Percentiles rank a stretch among this genome's conserved stretches.
phyloP scores from a whole-genome alignment of 2,797 vertebrate species.

The Chloroceryle amazona region DNA sequence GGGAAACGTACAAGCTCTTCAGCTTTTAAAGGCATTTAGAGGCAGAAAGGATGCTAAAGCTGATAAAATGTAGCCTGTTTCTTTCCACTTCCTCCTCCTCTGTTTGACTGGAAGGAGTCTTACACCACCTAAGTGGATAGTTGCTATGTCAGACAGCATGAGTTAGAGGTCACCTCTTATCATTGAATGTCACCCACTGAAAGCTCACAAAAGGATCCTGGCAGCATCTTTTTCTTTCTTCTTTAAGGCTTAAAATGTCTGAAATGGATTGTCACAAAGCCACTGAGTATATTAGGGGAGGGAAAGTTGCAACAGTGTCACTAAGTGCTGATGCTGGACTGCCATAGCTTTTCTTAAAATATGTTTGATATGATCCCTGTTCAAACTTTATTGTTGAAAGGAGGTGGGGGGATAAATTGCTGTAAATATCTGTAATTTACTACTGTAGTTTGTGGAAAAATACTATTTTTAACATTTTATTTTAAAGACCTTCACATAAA shows the following conservation, averaged over 20 bases:
- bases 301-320: not conserved
- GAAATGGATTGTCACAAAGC: not conserved
- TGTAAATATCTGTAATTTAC: not conserved
- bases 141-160: not conserved
- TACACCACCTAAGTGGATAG: not conserved
- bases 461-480: not conserved
- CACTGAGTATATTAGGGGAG: not conserved
- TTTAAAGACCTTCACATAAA: not conserved
- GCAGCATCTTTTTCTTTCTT: not conserved
- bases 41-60: not conserved
- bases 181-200: not conserved
- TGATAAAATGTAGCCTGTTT: not conserved
- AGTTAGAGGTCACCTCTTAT: not conserved
- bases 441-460: not conserved
- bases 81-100: not conserved
- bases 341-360: not conserved
- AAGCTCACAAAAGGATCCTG: not conserved
- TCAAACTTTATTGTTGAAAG: not conserved
- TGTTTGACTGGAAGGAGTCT: not conserved
- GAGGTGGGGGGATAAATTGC: not conserved
- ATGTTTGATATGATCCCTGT: not conserved
- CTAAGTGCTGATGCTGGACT: not conserved
- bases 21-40: not conserved
- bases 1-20: not conserved
- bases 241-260: not conserved